Conservation (phyloP, 2,797 vertebrate species). For the Octomys mimax region DNA sequence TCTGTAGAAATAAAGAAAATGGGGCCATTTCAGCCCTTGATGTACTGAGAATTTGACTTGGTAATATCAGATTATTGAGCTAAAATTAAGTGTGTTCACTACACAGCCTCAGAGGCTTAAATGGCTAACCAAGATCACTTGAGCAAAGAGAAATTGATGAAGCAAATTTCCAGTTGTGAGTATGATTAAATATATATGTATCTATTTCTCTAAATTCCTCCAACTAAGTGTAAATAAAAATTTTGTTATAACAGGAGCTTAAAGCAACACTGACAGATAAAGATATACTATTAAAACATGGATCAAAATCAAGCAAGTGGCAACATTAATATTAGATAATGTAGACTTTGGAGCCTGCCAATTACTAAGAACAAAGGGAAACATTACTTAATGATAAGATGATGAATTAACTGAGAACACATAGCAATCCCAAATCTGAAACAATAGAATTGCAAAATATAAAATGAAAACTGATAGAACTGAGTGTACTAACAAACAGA, state of each 20-base stretch:
- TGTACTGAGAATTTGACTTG: slow-evolving; percentile 36
- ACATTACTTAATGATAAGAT: slow-evolving; percentile 11
- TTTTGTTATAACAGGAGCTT: not conserved
- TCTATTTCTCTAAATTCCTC: slow-evolving; percentile 19
- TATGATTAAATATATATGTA: not conserved
- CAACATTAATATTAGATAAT: slow-evolving; percentile 6
- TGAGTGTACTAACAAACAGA: not conserved
- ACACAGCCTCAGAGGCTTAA: slow-evolving; percentile 8
- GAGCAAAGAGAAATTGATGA: slow-evolving; percentile 48
- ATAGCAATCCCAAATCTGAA: not conserved
- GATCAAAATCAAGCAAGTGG: not conserved
- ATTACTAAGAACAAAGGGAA: not conserved
- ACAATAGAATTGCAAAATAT: not conserved
- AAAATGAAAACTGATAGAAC: not conserved
- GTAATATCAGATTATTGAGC: slow-evolving; percentile 40
- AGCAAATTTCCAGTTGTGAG: not conserved
- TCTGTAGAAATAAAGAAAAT: slow-evolving; percentile 50
- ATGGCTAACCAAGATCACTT: slow-evolving; percentile 8
- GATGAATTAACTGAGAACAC: not conserved
- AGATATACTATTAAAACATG: not conserved
- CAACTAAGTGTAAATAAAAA: slow-evolving; percentile 3
- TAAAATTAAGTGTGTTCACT: slow-evolving; percentile 49
- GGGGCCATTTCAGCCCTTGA: not conserved
- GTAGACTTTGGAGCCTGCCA: not conserved
- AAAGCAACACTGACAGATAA: not conserved